phyloP scores from a whole-genome alignment of 2,113 vertebrate genomes.

The Malurus cyaneus region DNA sequence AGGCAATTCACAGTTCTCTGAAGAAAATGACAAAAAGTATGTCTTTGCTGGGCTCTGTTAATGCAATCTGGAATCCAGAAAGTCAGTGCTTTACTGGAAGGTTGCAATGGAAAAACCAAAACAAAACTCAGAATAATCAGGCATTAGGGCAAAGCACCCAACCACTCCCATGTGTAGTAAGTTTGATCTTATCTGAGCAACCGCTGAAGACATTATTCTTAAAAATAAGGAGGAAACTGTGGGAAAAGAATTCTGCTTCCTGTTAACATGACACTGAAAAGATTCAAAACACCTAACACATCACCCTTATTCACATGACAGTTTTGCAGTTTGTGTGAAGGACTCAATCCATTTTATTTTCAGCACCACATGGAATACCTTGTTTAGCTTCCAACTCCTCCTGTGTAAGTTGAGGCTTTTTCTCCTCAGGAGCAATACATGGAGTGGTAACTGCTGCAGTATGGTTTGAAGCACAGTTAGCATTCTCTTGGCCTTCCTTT shows the following conservation, averaged over 20 bases:
- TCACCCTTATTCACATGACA: background rate
- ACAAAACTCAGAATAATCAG: background rate
- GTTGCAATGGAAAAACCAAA: background rate
- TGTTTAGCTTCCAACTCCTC: slow-evolving; percentile 97
- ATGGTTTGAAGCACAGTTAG: slow-evolving; percentile 53
- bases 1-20: background rate
- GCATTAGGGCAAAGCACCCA: background rate
- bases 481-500: slow-evolving; percentile 77
- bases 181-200: background rate
- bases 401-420: slow-evolving; percentile 85
- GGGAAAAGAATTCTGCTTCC: background rate
- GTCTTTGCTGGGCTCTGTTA: background rate
- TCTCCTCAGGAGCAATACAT: slow-evolving; percentile 80
- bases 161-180: background rate
- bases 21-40: background rate
- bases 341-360: background rate
- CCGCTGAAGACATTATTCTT: background rate
- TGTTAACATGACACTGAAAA: background rate
- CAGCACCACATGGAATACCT: slow-evolving; percentile 73
- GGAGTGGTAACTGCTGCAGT: slow-evolving; percentile 50
- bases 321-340: background rate
- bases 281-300: background rate
- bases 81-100: background rate
- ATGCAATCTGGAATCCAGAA: background rate
- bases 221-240: background rate